Evolutionary conservation across 2,888 invertebrate genomes (phyloP), one percentile per base, ranked within the genome.

Genomic region (Holacanthella duospinosa): DNA sequence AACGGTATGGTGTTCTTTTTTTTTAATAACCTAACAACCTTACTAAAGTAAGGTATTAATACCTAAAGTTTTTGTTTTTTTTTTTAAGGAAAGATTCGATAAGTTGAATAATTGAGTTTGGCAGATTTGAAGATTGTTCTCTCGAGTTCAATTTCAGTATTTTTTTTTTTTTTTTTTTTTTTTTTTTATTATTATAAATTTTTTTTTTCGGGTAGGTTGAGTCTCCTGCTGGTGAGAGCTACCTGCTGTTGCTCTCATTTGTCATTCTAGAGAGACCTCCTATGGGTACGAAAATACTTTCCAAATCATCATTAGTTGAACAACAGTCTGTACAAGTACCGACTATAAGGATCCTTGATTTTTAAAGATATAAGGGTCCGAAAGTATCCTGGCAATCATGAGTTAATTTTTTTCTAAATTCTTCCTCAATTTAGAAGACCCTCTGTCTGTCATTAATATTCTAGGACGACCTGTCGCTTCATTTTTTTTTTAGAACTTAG

Each of bases 201-300:
- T 62, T 59, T n/a, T 21, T 48, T 9, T 48, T 48, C 12, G n/a
- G 48, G 4, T 4, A 21, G 48, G 48, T 21, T 48, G 48, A 9
- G n/a, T 67, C 68, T 63, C 67, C 66, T 69, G 67, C 63, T 64
- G 66, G 60, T 67, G 69, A 66, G 69, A 67, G 69, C 69, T 66
- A 66, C 68, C 68, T 68, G 66, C 68, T 68, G 68, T 61, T 68
- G 66, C 64, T 66, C 66, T 66, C 68, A 68, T 68, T 68, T 68
- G 68, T 68, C 68, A 68, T 68, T 66, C 63, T 25, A 26, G 56
- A 63, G 61, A 48, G 59, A 59, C 68, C 66, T 67, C 66, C 68
- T 60, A 44, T 54, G 24, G 63, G 53, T 59, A 61, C 29, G 21
- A 53, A 68, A 64, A 67, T 65, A 60, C 61, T 66, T 65, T 66